Conservation (phyloP, 2,888 invertebrate genomes). For the Spisula subtruncata region DNA sequence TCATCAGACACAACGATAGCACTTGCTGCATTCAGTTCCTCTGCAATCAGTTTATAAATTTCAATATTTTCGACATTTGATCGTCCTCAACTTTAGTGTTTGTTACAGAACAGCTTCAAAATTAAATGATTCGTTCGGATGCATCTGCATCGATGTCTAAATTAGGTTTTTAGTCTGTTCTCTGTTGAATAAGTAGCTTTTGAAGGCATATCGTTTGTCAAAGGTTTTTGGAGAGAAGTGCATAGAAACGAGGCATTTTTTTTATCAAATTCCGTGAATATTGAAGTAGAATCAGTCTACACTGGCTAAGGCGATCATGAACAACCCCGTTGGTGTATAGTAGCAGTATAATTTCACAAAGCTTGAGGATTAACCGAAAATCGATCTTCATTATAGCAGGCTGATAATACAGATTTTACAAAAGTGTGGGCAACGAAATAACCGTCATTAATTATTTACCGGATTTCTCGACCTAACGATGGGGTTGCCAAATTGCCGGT, state of each 20-base stretch:
- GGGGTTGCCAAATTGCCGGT: constrained; percentile 54
- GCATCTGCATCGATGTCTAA: background rate
- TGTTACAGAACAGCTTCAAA: background rate
- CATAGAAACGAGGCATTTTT: background rate
- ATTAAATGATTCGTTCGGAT: background rate
- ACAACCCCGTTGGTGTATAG: background rate
- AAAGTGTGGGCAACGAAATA: constrained; percentile 67
- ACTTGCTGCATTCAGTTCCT: background rate
- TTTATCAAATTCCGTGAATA: constrained; percentile 16
- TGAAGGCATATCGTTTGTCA: background rate
- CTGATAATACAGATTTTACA: constrained; percentile 69
- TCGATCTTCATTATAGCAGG: constrained; percentile 63
- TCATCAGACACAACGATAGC: background rate
- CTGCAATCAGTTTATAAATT: background rate
- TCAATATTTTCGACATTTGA: constrained; percentile 3
- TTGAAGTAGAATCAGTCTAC: background rate
- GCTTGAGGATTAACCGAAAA: constrained; percentile 51
- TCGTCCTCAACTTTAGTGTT: background rate
- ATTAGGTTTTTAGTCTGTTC: background rate
- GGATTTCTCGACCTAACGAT: constrained; percentile 61
- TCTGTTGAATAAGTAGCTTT: constrained; percentile 1
- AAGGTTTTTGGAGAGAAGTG: background rate
- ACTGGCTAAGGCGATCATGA: background rate
- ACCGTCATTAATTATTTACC: constrained; percentile 71
- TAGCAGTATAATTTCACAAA: constrained; percentile 34